phyloP scores from a whole-genome alignment of 2,797 vertebrate species.

The Lithobates sylvaticus region DNA sequence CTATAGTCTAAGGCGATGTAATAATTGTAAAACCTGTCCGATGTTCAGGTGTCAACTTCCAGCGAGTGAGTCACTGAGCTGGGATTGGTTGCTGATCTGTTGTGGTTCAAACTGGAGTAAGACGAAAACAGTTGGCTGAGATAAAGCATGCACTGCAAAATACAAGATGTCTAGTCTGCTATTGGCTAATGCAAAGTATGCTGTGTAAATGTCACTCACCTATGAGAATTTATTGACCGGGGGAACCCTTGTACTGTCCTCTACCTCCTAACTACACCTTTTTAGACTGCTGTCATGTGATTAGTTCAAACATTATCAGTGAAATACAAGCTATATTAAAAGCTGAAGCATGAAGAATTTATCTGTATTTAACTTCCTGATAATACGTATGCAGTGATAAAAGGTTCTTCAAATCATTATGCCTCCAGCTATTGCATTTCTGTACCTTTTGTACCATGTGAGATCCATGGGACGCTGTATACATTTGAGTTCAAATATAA shows the following conservation, averaged over 20 bases:
- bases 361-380: neutral
- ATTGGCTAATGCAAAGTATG: neutral
- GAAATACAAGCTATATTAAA: neutral
- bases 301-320: neutral
- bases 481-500: too few relatives aligned
- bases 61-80: neutral
- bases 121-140: conserved; percentile 23
- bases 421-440: too few relatives aligned
- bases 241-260: neutral
- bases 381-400: too few relatives aligned
- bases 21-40: neutral
- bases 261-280: neutral
- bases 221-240: neutral
- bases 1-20: neutral
- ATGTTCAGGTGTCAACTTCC: conserved; percentile 18
- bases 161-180: neutral
- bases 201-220: neutral
- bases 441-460: too few relatives aligned
- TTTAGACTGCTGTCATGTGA: neutral
- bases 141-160: conserved; percentile 19
- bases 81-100: conserved; percentile 39
- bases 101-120: conserved; percentile 33
- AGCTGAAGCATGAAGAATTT: neutral
- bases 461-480: too few relatives aligned
- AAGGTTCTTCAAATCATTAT: too few relatives aligned